Evolutionary conservation across 1,140 invertebrate species (phyloP).

Genomic region (Brachionus rubens): DNA sequence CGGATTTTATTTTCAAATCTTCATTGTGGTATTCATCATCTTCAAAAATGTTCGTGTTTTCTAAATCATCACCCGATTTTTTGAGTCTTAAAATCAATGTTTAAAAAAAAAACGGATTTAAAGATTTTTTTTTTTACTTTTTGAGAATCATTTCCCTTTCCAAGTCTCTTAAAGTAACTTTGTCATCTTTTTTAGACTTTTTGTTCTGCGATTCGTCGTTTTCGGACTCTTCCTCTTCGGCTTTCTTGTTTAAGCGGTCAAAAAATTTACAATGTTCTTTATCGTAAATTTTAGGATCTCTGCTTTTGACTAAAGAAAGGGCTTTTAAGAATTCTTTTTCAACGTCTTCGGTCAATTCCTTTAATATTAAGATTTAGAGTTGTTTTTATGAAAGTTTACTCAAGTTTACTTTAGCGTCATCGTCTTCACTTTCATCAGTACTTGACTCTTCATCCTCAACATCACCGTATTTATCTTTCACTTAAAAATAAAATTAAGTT

Average conservation of each 20-base stretch:
- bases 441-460: slow-evolving; percentile 55
- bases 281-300: slow-evolving; percentile 83
- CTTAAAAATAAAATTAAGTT: slow-evolving; percentile 62
- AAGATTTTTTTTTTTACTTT: slow-evolving; percentile 66
- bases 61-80: slow-evolving; percentile 49
- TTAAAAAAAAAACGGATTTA: slow-evolving; percentile 67
- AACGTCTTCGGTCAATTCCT: slow-evolving; percentile 64
- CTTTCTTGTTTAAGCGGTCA: slow-evolving; percentile 49
- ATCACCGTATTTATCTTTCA: slow-evolving; percentile 71
- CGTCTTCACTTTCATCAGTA: slow-evolving; percentile 65
- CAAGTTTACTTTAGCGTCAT: slow-evolving; percentile 63
- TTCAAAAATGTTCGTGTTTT: slow-evolving; percentile 36
- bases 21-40: slow-evolving; percentile 47
- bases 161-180: slow-evolving; percentile 73
- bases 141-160: slow-evolving; percentile 73
- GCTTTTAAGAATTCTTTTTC: slow-evolving; percentile 83
- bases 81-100: slow-evolving; percentile 50
- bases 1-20: slow-evolving; percentile 46
- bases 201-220: slow-evolving; percentile 57
- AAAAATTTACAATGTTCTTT: slow-evolving; percentile 42
- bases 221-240: slow-evolving; percentile 56
- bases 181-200: slow-evolving; percentile 58
- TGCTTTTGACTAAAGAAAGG: slow-evolving; percentile 76
- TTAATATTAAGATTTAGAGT: slow-evolving; percentile 44
- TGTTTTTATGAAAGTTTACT: background rate